Evolutionary conservation across 2,113 vertebrate genomes (phyloP), one percentile per base, ranked within the genome.

Genomic region (Hippopotamus amphibius): DNA sequence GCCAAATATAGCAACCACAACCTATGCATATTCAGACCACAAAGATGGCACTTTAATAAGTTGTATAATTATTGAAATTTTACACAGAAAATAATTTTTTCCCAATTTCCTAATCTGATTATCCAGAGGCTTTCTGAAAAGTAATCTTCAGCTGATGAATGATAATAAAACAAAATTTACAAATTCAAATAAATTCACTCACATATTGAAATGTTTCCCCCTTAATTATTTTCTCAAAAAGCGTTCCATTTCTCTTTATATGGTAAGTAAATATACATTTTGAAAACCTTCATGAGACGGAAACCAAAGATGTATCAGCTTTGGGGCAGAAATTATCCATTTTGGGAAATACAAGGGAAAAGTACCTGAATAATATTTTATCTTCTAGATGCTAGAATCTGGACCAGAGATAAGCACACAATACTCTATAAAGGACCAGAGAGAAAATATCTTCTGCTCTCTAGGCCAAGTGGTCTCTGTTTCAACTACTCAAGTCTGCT

Each of bases 201-300:
- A 37, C 37, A 57, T 63, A 74, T 13, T 65, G 50, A 92, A 90
- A 83, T 61, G 7, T 24, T 74, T 87, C 41, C 77, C 41, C 16
- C 69, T 79, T 91, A 87, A 88, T 66, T 95, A 79, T 91, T 81
- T 97, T 95, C 66, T 66, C 69, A 94, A 80, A 94, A 92, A 71
- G 0, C 5, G 89, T 84, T 87, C 37, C 14, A 8, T 69, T 74
- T 97, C 57, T 80, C 53, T 65, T 81, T 81, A 63, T 28, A 80
- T 17, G n/a, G 17, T 80, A 79, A 89, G 28, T 41, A 93, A 71
- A 68, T 53, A 8, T 14, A 21, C 37, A 69, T 65, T 61, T 19
- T 84, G 10, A 84, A 92, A 93, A 72, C 21, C 30, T 77, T 86
- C 43, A 76, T 71, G 68, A 81, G 12, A 63, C 61, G 89, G 71